A percentile compares a stretch with the other conserved stretches of the same genome.
Evolutionary conservation across 2,888 invertebrate genomes (phyloP).

Genomic region (Hecatera dysodea): DNA sequence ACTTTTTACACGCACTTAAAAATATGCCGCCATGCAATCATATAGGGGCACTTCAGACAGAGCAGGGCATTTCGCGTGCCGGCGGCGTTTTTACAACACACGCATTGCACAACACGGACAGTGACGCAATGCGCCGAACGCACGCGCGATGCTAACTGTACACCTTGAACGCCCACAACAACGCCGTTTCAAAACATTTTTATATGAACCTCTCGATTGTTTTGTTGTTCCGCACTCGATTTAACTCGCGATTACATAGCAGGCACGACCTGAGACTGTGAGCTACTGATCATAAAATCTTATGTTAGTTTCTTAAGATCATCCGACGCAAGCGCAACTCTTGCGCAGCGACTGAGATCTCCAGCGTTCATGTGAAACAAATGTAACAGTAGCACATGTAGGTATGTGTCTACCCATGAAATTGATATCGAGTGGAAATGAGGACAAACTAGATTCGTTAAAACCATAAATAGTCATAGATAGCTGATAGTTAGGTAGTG

Average conservation of each 20-base stretch:
- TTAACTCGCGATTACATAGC: conserved; percentile 54
- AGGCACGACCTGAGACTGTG: conserved; percentile 51
- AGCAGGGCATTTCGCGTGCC: conserved; percentile 51
- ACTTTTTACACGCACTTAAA: conserved; percentile 6
- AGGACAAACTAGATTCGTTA: background rate
- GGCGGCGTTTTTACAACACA: conserved; percentile 67
- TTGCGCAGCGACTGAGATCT: conserved; percentile 40
- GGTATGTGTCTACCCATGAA: background rate
- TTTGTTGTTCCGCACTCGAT: conserved; percentile 65
- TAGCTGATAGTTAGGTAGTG: background rate
- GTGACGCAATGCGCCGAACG: conserved; percentile 68
- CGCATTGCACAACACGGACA: conserved; percentile 64
- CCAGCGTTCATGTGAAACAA: conserved; percentile 10
- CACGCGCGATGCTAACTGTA: conserved; percentile 64
- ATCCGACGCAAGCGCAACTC: conserved; percentile 49
- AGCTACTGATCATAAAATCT: conserved; percentile 54
- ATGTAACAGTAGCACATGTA: background rate
- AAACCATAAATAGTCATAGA: background rate
- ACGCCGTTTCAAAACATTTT: conserved; percentile 67
- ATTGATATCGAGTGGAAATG: background rate
- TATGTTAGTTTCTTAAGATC: conserved; percentile 58
- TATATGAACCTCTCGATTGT: conserved; percentile 60
- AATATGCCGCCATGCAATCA: conserved; percentile 16
- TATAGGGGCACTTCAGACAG: conserved; percentile 34
- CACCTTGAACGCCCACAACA: conserved; percentile 70